A percentile compares a stretch with the other conserved stretches of the same genome.
Conservation (phyloP, 92 coral and sea anemone species). For the Epizoanthus scotinus region DNA sequence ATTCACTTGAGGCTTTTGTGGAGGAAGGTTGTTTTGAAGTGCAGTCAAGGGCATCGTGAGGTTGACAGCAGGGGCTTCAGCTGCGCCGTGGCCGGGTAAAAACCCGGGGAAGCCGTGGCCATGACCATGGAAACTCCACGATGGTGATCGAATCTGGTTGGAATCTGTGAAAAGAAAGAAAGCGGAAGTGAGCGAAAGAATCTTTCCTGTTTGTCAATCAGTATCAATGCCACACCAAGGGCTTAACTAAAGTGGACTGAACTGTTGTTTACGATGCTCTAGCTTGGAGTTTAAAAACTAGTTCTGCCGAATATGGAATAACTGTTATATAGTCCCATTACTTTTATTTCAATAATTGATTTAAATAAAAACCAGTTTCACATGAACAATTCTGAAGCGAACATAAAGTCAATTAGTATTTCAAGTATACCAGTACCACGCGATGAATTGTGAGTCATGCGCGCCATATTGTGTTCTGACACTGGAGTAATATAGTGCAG, state of each 20-base stretch:
- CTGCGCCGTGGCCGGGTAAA: slow-evolving; percentile 73
- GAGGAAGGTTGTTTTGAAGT: slow-evolving; percentile 72
- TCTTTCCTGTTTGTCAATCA: slow-evolving; percentile 44
- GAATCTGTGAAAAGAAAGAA: slow-evolving; percentile 68
- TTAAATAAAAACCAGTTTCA: not conserved
- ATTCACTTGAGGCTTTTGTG: slow-evolving; percentile 76
- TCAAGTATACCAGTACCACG: not conserved
- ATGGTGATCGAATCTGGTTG: slow-evolving; percentile 81
- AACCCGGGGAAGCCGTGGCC: slow-evolving; percentile 88
- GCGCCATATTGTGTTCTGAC: slow-evolving; percentile 1
- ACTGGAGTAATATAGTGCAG: not conserved
- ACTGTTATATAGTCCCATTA: not conserved
- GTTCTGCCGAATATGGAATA: not conserved
- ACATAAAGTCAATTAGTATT: slow-evolving; percentile 19
- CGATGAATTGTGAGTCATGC: not conserved
- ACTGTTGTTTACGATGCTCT: not conserved
- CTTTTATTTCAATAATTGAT: not conserved
- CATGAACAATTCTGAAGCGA: slow-evolving; percentile 2
- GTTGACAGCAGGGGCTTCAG: slow-evolving; percentile 74
- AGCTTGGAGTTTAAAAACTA: not conserved
- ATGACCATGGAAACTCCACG: slow-evolving; percentile 89
- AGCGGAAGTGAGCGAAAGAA: slow-evolving; percentile 29
- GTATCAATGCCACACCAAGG: slow-evolving; percentile 29
- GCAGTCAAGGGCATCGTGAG: slow-evolving; percentile 67
- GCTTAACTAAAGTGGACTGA: slow-evolving; percentile 14